Base-by-base conservation (phyloP, 2,113 vertebrate species). In the Epinephelus fuscoguttatus region DNA sequence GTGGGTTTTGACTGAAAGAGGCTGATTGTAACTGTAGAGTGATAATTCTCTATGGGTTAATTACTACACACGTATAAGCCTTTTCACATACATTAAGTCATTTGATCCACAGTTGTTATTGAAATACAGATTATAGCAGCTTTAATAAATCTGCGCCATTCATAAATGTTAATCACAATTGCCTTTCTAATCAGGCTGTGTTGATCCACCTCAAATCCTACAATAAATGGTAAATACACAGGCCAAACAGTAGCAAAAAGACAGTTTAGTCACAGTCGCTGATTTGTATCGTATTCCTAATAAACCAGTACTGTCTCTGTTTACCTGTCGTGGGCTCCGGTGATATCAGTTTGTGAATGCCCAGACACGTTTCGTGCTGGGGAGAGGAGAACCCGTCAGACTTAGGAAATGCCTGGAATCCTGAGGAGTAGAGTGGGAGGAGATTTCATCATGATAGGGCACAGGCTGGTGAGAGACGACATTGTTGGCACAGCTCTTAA, bases 381-480 rank as follows among this genome's bases (percentile, higher is more conserved):
- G 49, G 21, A 88, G 79, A 78, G 74, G 78, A 88, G 71, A 73
- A 49, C 42, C 30, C 30, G 45, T 92, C 91, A 92, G 73, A 75
- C 75, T 72, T 67, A 17, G 79, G 89, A 92, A 91, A 92, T 94
- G 88, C 69, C 84, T 90, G 92, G 92, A 95, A 94, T 96, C 9
- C 87, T 77, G 53, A 82, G 76, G 83, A 77, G 78, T 50, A 49
- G 30, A 60, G 74, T 76, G 79, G 84, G 85, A 88, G 85, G 78
- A 62, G 64, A 81, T 91, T 66, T 90, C 79, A 86, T 91, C 80
- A 81, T 71, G 76, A 88, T 70, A 53, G 78, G 86, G 84, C 80
- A 85, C 71, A 61, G 74, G 73, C 80, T 75, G 81, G 56, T 75
- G 62, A 90, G 84, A 80, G 47, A 82, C 82, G 73, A 55, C 86